A percentile compares a stretch with the other conserved stretches of the same genome.
phyloP scores from a whole-genome alignment of 2,888 invertebrate genomes.

The Nephrotoma guestfalica region DNA sequence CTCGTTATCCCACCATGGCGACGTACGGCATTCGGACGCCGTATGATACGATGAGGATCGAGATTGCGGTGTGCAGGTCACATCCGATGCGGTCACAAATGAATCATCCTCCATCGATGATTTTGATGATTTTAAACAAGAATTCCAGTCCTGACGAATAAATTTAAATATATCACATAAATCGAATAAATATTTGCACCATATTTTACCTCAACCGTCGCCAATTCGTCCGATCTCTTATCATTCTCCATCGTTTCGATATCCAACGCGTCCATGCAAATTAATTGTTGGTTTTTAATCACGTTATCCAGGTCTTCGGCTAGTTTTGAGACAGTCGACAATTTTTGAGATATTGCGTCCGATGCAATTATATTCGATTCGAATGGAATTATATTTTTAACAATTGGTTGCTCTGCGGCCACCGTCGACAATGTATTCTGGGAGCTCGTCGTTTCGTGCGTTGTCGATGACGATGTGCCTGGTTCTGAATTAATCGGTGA shows the following conservation, averaged over 20 bases:
- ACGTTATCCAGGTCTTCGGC: conserved; percentile 51
- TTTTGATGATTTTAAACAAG: conserved; percentile 24
- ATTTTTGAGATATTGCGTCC: conserved; percentile 47
- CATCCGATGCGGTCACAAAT: conserved; percentile 53
- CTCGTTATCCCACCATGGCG: conserved; percentile 41
- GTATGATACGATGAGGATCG: conserved; percentile 54
- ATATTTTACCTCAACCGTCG: conserved; percentile 16
- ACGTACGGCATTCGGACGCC: conserved; percentile 47
- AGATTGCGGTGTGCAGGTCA: conserved; percentile 46
- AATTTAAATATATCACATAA: neutral
- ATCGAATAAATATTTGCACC: neutral
- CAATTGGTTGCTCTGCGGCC: neutral
- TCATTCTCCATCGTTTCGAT: conserved; percentile 17
- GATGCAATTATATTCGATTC: conserved; percentile 44
- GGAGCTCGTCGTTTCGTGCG: neutral
- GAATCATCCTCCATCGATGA: conserved; percentile 40
- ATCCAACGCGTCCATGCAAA: conserved; percentile 16
- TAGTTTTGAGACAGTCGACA: conserved; percentile 47
- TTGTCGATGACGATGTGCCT: neutral
- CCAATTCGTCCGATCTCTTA: conserved; percentile 20
- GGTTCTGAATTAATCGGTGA: neutral
- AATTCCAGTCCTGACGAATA: conserved; percentile 29
- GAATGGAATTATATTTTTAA: conserved; percentile 20
- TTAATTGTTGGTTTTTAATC: conserved; percentile 36
- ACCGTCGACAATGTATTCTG: neutral